Conservation (phyloP, 2,888 invertebrate species). For the Microplitis manilae region DNA sequence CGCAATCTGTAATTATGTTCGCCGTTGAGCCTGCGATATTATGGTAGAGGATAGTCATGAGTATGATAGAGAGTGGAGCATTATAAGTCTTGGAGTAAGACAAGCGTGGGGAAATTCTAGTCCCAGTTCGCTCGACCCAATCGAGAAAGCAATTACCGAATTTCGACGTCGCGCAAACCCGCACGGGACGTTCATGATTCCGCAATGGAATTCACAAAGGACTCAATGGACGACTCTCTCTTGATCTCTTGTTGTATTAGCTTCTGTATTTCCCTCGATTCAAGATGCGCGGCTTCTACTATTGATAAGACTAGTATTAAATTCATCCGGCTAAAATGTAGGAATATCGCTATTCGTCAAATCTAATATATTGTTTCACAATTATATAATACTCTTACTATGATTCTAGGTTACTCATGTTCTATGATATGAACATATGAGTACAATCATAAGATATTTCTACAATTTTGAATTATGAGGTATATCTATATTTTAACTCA, state of each 20-base stretch:
- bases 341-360: not conserved
- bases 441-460: too few relatives aligned
- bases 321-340: not conserved
- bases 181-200: not conserved
- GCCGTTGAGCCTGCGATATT: constrained; percentile 40
- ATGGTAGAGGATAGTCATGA: constrained; percentile 23
- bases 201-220: constrained; percentile 24
- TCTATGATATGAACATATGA: too few relatives aligned
- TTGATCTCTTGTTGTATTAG: constrained; percentile 20
- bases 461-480: too few relatives aligned
- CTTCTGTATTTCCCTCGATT: constrained; percentile 33
- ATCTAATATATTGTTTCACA: constrained; percentile 11
- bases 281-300: constrained; percentile 20
- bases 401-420: not conserved
- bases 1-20: constrained; percentile 62
- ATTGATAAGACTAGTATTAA: not conserved
- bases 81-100: constrained; percentile 35
- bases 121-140: constrained; percentile 57
- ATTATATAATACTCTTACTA: not conserved
- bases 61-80: constrained; percentile 20
- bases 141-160: constrained; percentile 63
- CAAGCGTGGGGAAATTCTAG: constrained; percentile 53
- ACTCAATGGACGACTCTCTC: constrained; percentile 20
- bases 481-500: too few relatives aligned
- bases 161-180: constrained; percentile 52